These are phyloP conservation scores for Microctenopoma stevenorrisi DNA, from an alignment of 2,797 vertebrate species.

Conservation along the genomic window DNA sequence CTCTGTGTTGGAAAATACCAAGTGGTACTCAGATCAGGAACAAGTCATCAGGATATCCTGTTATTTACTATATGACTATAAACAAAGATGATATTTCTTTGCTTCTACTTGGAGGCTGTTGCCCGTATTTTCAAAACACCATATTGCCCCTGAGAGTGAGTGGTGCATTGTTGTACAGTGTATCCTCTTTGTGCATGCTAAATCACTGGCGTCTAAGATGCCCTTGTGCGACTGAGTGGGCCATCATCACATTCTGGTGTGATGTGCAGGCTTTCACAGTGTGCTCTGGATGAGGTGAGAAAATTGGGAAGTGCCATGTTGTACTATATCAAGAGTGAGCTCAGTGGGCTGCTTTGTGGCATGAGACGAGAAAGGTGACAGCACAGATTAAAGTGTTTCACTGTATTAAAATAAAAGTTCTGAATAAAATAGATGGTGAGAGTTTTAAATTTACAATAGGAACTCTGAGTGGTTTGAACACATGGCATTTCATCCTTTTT, in stretches of 20 bases:
- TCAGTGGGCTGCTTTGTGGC: slow-evolving; percentile 64
- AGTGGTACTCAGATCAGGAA: too few species aligned
- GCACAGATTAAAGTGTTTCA: slow-evolving; percentile 70
- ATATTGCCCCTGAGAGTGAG: slow-evolving; percentile 6
- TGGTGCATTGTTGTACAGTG: slow-evolving; percentile 21
- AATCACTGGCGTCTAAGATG: slow-evolving; percentile 61
- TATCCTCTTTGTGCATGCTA: slow-evolving; percentile 56
- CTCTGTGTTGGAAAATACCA: too few species aligned
- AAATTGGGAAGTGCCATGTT: slow-evolving; percentile 76
- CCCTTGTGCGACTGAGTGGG: slow-evolving; percentile 67
- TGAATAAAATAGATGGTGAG: slow-evolving; percentile 68
- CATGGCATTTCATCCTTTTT: slow-evolving; percentile 31
- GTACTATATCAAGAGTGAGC: slow-evolving; percentile 68
- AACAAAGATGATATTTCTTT: neutral
- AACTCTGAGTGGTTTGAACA: slow-evolving; percentile 26
- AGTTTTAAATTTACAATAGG: slow-evolving; percentile 54
- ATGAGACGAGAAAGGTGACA: slow-evolving; percentile 63
- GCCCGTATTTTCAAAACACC: slow-evolving; percentile 8
- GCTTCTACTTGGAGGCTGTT: slow-evolving; percentile 17
- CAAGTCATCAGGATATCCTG: too few species aligned
- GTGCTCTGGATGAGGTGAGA: slow-evolving; percentile 72
- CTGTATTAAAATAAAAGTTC: slow-evolving; percentile 65
- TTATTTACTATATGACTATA: neutral
- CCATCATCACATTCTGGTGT: slow-evolving; percentile 67
- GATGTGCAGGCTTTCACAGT: slow-evolving; percentile 73